A percentile compares a stretch with the other conserved stretches of the same genome.
Evolutionary conservation across 2,888 invertebrate species (phyloP).

Genomic region (Phasia obesa): DNA sequence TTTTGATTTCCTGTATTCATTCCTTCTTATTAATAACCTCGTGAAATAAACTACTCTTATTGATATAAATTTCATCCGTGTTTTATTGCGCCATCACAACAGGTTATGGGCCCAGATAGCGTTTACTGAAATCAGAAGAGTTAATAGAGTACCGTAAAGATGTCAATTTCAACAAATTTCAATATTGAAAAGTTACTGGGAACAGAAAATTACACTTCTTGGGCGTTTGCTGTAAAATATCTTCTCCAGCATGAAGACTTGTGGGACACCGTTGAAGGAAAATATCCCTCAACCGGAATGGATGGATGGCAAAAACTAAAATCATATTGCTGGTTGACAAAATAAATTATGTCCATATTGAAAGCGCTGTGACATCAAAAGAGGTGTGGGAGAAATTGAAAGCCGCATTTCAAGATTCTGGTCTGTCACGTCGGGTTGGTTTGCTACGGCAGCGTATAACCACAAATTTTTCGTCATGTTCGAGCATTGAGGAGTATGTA

Average conservation of each 20-base stretch:
- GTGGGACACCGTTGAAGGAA: constrained; percentile 52
- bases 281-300: constrained; percentile 42
- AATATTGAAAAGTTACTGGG: no score
- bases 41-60: background rate
- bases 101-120: no score
- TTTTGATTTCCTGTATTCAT: background rate
- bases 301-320: constrained; percentile 34
- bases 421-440: constrained; percentile 6
- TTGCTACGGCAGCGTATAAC: constrained; percentile 31
- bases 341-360: no score
- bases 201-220: no score
- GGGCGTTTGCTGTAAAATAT: no score
- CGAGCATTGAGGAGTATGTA: no score
- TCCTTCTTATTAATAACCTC: background rate
- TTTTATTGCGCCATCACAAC: background rate
- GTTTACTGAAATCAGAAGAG: no score
- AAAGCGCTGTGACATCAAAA: no score
- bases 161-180: no score
- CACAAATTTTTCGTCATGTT: background rate
- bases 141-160: no score
- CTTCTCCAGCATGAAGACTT: no score
- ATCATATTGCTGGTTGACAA: constrained; percentile 57
- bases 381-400: constrained; percentile 57
- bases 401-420: constrained; percentile 54
- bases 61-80: background rate